Evolutionary conservation across 2,113 vertebrate genomes (phyloP).

Genomic region (Cygnus atratus): DNA sequence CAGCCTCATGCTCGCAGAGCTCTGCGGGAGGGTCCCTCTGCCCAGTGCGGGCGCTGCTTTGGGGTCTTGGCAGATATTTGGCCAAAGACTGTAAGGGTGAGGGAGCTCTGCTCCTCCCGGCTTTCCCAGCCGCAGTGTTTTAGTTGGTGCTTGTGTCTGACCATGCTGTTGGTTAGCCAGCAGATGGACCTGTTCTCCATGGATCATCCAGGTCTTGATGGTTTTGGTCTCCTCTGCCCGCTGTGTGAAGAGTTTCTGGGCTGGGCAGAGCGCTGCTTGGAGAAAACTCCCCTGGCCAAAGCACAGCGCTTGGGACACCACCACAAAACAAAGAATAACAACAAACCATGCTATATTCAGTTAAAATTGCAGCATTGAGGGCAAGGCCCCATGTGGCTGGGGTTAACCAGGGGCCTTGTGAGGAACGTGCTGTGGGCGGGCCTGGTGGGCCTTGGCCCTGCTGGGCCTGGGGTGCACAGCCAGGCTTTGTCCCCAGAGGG

Average conservation of each 20-base stretch:
- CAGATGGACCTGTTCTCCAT: background rate
- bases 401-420: background rate
- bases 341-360: fast-evolving
- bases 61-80: background rate
- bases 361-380: background rate
- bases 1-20: fast-evolving
- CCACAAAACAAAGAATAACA: background rate
- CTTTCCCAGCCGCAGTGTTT: background rate
- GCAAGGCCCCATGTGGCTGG: background rate
- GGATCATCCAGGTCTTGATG: background rate
- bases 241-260: background rate
- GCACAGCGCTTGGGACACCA: background rate
- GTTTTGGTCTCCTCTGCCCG: background rate
- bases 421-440: background rate
- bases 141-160: background rate
- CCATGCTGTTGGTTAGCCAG: background rate
- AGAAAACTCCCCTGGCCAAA: background rate
- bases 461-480: background rate
- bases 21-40: background rate
- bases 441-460: background rate
- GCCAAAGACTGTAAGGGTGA: background rate
- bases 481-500: background rate
- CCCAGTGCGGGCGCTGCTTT: background rate
- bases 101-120: background rate
- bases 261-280: fast-evolving